Base-by-base conservation (phyloP, 2,797 vertebrate species). In the Sebastes vulpes region DNA sequence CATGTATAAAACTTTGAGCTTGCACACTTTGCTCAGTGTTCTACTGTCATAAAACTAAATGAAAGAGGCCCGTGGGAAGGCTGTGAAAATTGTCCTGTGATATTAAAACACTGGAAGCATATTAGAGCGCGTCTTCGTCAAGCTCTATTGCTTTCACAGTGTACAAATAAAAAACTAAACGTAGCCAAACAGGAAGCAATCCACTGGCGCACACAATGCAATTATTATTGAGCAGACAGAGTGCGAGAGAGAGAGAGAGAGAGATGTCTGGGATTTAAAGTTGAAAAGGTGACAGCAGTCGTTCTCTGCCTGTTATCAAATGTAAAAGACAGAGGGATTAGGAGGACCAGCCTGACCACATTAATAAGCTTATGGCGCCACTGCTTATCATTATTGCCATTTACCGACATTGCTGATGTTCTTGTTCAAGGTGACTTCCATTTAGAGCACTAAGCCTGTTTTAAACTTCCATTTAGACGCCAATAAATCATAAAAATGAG, bases 401-500 rank as follows among this genome's bases (percentile, higher is more conserved):
- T 93, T 88, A 85, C 38, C 42, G 50, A 25, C 77, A 60, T 60
- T 46, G 73, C 91, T 65, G 78, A 89, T 83, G 91, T 77, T 91
- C 88, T 69, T 52, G 72, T 77, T 88, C 86, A 95, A 94, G 94
- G 93, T 93, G 93, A 95, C 91, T 93, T 89, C 84, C 84, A 87
- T 88, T 92, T 77, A 73, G 82, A 85, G 68, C 69, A 29, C 81
- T 72, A 68, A 85, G 85, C 89, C 81, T 76, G 50, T 90, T 91
- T 92, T 46, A 85, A 65, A 73, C 77, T 31, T 90, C 87, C 81
- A 92, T 90, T 93, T 84, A 86, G 81, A 77, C 42, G 73, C 75
- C 74, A 76, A 75, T 91, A 81, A 88, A 89, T 92, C 85, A 84
- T 38, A 75, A 65, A 88, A 72, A 91, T 72, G 61, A 82, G 77